Conservation (phyloP, 2,888 invertebrate genomes). For the Phortica magna region DNA sequence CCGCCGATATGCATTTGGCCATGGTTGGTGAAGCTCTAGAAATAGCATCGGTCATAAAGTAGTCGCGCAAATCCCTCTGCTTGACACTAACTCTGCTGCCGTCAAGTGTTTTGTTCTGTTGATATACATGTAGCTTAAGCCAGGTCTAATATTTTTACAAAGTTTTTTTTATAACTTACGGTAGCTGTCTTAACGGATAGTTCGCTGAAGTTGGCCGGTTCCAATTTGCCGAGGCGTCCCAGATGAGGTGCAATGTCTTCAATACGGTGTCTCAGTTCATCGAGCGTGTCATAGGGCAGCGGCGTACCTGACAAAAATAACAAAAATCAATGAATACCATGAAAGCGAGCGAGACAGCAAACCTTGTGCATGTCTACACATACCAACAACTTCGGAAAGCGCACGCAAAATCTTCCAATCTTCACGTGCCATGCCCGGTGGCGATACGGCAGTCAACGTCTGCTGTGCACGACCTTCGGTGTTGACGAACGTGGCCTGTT, state of each 20-base stretch:
- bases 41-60: slow-evolving; percentile 97
- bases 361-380: slow-evolving; percentile 30
- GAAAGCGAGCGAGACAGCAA: slow-evolving; percentile 21
- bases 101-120: slow-evolving; percentile 78
- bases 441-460: slow-evolving; percentile 90
- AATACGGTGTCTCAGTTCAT: slow-evolving; percentile 89
- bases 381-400: slow-evolving; percentile 90
- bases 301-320: slow-evolving; percentile 79
- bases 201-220: slow-evolving; percentile 90
- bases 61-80: slow-evolving; percentile 88
- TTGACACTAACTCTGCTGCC: slow-evolving; percentile 84
- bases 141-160: not conserved
- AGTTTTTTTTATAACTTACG: slow-evolving; percentile 75
- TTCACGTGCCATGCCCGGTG: slow-evolving; percentile 95
- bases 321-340: not conserved
- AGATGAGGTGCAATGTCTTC: slow-evolving; percentile 93
- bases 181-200: slow-evolving; percentile 87
- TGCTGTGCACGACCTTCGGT: slow-evolving; percentile 98
- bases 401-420: slow-evolving; percentile 99
- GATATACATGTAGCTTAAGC: not conserved
- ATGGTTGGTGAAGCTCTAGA: slow-evolving; percentile 98
- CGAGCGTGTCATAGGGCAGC: slow-evolving; percentile 92
- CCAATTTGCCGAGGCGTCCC: slow-evolving; percentile 89
- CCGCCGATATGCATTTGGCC: slow-evolving; percentile 98
- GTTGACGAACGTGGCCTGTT: slow-evolving; percentile 97